Evolutionary conservation across 2,888 invertebrate species (phyloP), one percentile per base, ranked within the genome.

Genomic region (Fabriciana adippe): DNA sequence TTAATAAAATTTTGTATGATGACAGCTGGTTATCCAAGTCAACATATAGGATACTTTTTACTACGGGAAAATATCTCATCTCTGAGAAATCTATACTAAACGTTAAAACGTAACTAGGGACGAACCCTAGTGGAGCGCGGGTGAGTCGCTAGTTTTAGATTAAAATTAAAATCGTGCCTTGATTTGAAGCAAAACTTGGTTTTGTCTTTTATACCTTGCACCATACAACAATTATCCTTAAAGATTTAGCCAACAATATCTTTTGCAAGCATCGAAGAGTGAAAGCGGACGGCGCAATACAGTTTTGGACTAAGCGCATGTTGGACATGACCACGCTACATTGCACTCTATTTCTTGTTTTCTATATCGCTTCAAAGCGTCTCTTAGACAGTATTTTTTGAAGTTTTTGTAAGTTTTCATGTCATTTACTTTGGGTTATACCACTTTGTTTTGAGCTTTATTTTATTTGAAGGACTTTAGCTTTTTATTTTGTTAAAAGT

Each of bases 241-340:
- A 70, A 73, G 71, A 71, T 73, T 77, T 74, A 74, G 74, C 64
- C 73, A 75, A 76, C 75, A 75, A 71, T 66, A 60, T 74, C 74
- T 77, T 85, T 82, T 82, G 48, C 48, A 76, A 71, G 66, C 76
- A 77, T 57, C 78, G 76, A 74, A 72, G 77, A 76, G 79, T 81
- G 82, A 79, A 83, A 79, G 70, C 71, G 82, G 79, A 74, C 83
- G 76, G 35, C 26, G 53, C 31, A 31, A 16, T n/a, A 14, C 45
- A 41, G 35, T 11, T 3, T 11, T 48, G 21, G 54, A 48, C 66
- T 18, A 59, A 47, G 45, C 66, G 35, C 63, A 55, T 41, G n/a
- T 41, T 59, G 26, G 11, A 26, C 26, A 35, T 13, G 18, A 74
- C 56, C 71, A 80, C 81, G 82, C 73, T 74, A 75, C 81, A 77